Evolutionary conservation across 1,140 invertebrate genomes (phyloP).

Genomic region (Platyura marginata): DNA sequence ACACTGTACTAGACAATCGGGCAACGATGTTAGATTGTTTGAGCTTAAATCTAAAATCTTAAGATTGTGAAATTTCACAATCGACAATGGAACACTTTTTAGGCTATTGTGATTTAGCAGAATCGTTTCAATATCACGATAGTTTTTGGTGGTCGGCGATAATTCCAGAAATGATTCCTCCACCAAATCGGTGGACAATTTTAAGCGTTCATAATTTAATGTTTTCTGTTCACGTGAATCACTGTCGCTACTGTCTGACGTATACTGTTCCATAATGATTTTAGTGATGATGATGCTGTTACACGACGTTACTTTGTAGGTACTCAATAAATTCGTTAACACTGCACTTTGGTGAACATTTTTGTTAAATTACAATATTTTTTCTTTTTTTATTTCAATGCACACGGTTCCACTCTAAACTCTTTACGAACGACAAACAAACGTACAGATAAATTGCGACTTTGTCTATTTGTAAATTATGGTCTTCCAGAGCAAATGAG

Average conservation of each 20-base stretch:
- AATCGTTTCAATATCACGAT: slow-evolving; percentile 36
- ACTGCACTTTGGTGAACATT: too few relatives aligned
- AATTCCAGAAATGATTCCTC: slow-evolving; percentile 29
- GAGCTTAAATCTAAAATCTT: slow-evolving; percentile 70
- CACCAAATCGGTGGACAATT: slow-evolving; percentile 35
- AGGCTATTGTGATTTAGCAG: slow-evolving; percentile 53
- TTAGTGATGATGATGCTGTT: too few relatives aligned
- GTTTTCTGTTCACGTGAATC: slow-evolving; percentile 43
- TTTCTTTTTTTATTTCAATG: too few relatives aligned
- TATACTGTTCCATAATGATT: slow-evolving; percentile 50
- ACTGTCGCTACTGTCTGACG: slow-evolving; percentile 62
- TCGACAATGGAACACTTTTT: slow-evolving; percentile 25
- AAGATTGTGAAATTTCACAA: slow-evolving; percentile 45
- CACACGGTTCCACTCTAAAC: too few relatives aligned
- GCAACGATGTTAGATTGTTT: slow-evolving; percentile 58
- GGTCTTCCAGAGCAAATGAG: too few relatives aligned
- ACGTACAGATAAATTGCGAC: too few relatives aligned
- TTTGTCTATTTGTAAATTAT: too few relatives aligned
- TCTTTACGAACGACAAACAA: too few relatives aligned
- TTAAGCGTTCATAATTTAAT: slow-evolving; percentile 47
- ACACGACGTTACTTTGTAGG: too few relatives aligned
- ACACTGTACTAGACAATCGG: slow-evolving; percentile 50
- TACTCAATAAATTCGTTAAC: too few relatives aligned
- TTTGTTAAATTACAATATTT: too few relatives aligned
- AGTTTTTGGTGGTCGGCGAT: slow-evolving; percentile 31